Percentiles rank a stretch among this genome's conserved stretches.
These are phyloP conservation scores for Actinemys pallida DNA, from an alignment of 2,113 vertebrate species.

Conservation along the genomic window DNA sequence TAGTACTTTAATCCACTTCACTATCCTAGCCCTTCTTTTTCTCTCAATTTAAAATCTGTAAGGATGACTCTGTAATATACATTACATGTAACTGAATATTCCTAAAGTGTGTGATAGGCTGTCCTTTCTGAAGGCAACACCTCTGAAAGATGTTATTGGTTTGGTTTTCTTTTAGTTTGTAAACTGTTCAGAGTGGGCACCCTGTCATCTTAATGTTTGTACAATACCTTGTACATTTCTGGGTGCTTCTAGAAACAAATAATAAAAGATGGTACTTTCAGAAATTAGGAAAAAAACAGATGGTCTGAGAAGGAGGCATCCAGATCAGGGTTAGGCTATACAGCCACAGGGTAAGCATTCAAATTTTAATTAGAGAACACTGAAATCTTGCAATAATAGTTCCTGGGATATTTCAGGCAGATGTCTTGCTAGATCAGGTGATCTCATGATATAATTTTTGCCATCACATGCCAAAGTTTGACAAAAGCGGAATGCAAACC, in stretches of 20 bases:
- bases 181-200: not conserved
- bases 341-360: not conserved
- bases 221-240: not conserved
- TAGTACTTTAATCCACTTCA: not conserved
- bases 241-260: not conserved
- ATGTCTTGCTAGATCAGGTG: slow-evolving; percentile 14
- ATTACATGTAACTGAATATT: not conserved
- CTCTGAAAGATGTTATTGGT: not conserved
- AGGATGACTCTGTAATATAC: not conserved
- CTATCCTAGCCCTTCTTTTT: not conserved
- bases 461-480: not conserved
- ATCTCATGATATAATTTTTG: not conserved
- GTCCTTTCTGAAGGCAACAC: not conserved
- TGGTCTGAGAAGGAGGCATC: not conserved
- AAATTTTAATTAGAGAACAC: slow-evolving; percentile 1
- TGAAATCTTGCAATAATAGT: not conserved
- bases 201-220: not conserved
- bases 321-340: not conserved
- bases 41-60: not conserved
- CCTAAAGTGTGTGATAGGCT: not conserved
- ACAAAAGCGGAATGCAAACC: not conserved
- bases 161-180: not conserved
- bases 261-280: not conserved
- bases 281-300: not conserved
- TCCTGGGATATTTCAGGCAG: not conserved